phyloP scores from a whole-genome alignment of 2,888 invertebrate species.

The Eugnorisma glareosa region DNA sequence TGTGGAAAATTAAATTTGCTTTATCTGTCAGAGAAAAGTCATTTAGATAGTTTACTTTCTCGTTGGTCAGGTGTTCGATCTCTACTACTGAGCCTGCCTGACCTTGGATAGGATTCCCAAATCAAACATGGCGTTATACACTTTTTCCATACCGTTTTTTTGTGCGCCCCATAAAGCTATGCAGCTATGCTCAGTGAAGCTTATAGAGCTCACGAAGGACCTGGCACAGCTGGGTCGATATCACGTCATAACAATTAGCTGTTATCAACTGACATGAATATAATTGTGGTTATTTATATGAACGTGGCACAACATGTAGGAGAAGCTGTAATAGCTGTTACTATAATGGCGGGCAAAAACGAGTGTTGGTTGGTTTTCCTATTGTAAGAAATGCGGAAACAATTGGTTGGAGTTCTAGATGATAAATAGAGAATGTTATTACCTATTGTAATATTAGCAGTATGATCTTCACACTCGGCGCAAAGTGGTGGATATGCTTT shows the following conservation, averaged over 20 bases:
- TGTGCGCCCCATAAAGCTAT: neutral
- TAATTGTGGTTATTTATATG: conserved; percentile 1
- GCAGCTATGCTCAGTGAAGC: neutral
- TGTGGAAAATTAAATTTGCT: neutral
- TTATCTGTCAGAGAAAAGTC: neutral
- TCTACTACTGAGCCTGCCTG: neutral
- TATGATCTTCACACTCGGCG: neutral
- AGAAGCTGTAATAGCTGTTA: conserved; percentile 4
- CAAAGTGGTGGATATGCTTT: neutral
- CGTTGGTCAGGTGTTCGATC: neutral
- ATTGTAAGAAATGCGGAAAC: conserved; percentile 11
- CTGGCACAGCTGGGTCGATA: neutral
- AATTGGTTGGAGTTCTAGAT: neutral
- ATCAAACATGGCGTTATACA: neutral
- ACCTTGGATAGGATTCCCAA: neutral
- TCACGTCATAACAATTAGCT: neutral
- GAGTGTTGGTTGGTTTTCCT: neutral
- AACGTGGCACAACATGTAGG: neutral
- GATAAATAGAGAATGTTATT: neutral
- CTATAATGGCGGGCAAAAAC: neutral
- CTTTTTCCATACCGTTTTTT: neutral
- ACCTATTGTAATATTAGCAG: neutral
- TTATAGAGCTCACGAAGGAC: neutral
- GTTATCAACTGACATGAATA: conserved; percentile 2
- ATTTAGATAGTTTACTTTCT: neutral